Conservation (phyloP, 2,888 invertebrate species). For the Synanthedon tipuliformis region DNA sequence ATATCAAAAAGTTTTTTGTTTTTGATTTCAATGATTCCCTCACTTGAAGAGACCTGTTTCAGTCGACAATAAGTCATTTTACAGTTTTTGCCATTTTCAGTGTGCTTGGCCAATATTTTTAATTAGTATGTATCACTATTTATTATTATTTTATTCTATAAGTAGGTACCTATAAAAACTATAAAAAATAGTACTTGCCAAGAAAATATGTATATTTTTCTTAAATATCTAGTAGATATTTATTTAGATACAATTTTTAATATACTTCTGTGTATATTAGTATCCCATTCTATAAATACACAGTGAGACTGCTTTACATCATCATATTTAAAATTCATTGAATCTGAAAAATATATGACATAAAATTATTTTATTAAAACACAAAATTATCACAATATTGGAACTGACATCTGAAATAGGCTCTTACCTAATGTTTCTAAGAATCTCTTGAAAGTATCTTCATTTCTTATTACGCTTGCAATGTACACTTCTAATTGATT, state of each 20-base stretch:
- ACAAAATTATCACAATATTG: constrained; percentile 1
- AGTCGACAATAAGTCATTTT: too few species aligned
- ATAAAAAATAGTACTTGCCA: too few species aligned
- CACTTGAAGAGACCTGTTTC: too few species aligned
- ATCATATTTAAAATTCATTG: constrained; percentile 17
- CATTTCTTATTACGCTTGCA: constrained; percentile 70
- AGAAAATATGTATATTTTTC: too few species aligned
- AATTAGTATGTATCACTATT: too few species aligned
- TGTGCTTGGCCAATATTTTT: too few species aligned
- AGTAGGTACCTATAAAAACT: too few species aligned
- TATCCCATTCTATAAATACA: constrained; percentile 37
- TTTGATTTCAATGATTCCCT: too few species aligned
- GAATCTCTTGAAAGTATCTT: constrained; percentile 72
- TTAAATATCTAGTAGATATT: neutral
- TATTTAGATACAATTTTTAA: constrained; percentile 24
- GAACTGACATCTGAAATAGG: constrained; percentile 1
- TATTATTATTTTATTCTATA: too few species aligned
- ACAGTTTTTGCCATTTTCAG: too few species aligned
- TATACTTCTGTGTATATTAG: constrained; percentile 26
- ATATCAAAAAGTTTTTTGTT: too few species aligned
- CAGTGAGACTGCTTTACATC: constrained; percentile 17
- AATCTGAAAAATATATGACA: constrained; percentile 26
- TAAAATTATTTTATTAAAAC: neutral
- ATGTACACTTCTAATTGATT: constrained; percentile 35
- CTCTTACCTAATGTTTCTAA: constrained; percentile 62